Base-by-base conservation (phyloP, 2,888 invertebrate genomes). In the Thumatha senex region DNA sequence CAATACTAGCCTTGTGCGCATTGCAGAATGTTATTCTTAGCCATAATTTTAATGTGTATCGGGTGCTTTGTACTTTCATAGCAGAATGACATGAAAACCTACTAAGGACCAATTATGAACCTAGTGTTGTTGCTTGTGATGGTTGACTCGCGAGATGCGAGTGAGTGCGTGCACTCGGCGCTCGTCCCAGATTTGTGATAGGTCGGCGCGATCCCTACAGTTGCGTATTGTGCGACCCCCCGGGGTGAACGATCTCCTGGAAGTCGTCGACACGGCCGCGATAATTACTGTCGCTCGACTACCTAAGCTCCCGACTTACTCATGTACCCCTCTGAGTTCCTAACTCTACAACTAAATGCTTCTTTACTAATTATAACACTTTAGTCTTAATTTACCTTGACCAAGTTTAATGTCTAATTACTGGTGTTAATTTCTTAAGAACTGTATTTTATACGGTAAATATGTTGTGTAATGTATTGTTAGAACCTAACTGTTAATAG, bases 201-300 rank as follows among this genome's bases (percentile, higher is more conserved):
- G 82, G 72, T 63, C 65, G 73, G 70, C 65, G 72, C 72, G 73
- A 77, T 82, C 78, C 80, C 74, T 78, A 82, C 82, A 82, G 82
- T 80, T 83, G 88, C 80, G 81, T 86, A 82, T 80, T 82, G 81
- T 78, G 62, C 82, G 86, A 82, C 84, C 86, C 85, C 85, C 78
- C 80, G 89, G 89, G 90, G 90, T 90, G 88, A 90, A 90, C 82
- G 90, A 76, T 89, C 90, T 78, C 78, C 76, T 76, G 67, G 78
- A 82, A 88, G 90, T 90, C 90, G 90, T 79, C 89, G 90, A 89
- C 90, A 84, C 86, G 76, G 70, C 72, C 74, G 76, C 82, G 88
- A 89, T 90, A 90, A 90, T 90, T 88, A 87, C 86, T 86, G 86
- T 86, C 84, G 84, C 84, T 75, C 44, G 73, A 70, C 71, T 57